These are phyloP conservation scores for Morpho deidamia DNA, from an alignment of 2,888 invertebrate genomes.

Conservation along the genomic window DNA sequence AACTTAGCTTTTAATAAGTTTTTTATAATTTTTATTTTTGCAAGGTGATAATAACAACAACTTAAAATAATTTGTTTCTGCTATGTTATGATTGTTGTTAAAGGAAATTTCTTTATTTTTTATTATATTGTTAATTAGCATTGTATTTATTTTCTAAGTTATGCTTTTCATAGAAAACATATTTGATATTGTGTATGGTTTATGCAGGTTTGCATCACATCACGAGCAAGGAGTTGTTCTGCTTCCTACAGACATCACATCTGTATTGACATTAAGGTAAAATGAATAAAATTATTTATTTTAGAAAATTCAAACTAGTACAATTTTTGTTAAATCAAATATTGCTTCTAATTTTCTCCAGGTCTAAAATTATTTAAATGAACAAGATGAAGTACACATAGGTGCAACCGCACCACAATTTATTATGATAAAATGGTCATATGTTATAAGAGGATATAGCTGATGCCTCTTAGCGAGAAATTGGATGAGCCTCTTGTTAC, in stretches of 20 bases:
- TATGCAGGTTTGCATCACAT: neutral
- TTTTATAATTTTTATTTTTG: too few species aligned
- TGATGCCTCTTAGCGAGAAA: conserved; percentile 78
- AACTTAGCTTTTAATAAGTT: too few species aligned
- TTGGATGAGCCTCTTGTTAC: conserved; percentile 77
- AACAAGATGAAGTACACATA: conserved; percentile 55
- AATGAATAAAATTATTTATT: neutral
- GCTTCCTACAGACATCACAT: conserved; percentile 17
- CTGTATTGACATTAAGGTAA: conserved; percentile 32
- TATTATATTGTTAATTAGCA: too few species aligned
- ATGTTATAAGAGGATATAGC: conserved; percentile 71
- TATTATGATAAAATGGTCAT: conserved; percentile 74
- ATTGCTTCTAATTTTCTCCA: conserved; percentile 42
- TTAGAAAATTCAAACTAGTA: neutral
- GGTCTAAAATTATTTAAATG: conserved; percentile 56
- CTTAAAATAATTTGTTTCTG: too few species aligned
- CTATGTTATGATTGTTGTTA: too few species aligned
- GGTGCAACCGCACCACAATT: conserved; percentile 67
- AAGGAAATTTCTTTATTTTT: too few species aligned
- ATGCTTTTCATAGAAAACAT: too few species aligned
- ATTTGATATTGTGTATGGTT: too few species aligned
- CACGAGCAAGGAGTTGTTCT: neutral
- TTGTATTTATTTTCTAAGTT: too few species aligned
- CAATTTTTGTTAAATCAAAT: conserved; percentile 16
- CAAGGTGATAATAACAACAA: too few species aligned